Base-by-base conservation (phyloP, 2,888 invertebrate genomes). In the Ophraella communa region DNA sequence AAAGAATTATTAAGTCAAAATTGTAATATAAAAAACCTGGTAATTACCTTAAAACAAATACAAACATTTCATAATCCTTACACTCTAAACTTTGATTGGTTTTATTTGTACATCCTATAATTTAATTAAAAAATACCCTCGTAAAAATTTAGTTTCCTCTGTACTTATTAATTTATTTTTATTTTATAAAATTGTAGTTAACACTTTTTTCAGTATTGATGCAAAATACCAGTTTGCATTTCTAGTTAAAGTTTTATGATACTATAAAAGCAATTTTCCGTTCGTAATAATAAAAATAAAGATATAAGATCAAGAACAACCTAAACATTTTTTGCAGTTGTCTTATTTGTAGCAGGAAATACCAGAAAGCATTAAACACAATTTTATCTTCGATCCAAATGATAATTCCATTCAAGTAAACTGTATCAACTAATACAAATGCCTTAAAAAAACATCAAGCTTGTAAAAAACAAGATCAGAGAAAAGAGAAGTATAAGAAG, bases 351-450 rank as follows among this genome's bases (percentile, higher is more conserved):
- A 33, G 57, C 47, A 57, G 57, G 47, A 57, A 57, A 57, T 57
- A 57, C 33, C 47, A 49, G 47, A 57, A 44, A 47, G n/a, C 56
- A 17, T 44, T 24, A 18, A 24, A 23, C 27, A 57, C 45, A 57
- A 57, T 35, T 49, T 57, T 57, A 57, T 57, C 47, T 57, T 20
- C 35, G 30, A 57, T 57, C 35, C 57, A 17, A 45, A 45, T 23
- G 27, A 49, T 57, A 57, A 57, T 57, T 57, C 57, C 35, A 57
- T 57, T 45, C 57, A 57, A 57, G 47, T 49, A 57, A 57, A 57
- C 49, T 57, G 42, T 57, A 33, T 14, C 57, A 49, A 49, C 57
- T 57, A 57, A 57, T 57, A 47, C 33, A 57, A 57, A 47, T 57
- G 35, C 57, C 47, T 35, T 35, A 23, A 27, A 49, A 57, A 57